A percentile compares a stretch with the other conserved stretches of the same genome.
Conservation (phyloP, 1,140 invertebrate species). For the Gryon sp. region DNA sequence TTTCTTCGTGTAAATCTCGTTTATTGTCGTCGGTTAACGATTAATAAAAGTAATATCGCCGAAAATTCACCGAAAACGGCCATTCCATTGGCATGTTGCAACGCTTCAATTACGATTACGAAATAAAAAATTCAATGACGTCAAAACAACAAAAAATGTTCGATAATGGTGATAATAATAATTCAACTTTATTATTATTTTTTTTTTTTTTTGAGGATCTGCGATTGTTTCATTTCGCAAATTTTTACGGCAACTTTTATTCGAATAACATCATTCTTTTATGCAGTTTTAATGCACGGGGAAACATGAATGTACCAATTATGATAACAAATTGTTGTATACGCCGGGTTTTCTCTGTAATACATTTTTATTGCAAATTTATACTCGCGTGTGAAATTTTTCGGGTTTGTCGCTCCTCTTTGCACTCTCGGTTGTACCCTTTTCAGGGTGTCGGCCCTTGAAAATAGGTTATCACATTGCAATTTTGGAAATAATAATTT, state of each 20-base stretch:
- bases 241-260: slow-evolving; percentile 59
- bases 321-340: slow-evolving; percentile 57
- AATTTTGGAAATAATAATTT: slow-evolving; percentile 62
- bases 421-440: background rate
- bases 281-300: slow-evolving; percentile 36
- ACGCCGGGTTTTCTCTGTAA: slow-evolving; percentile 41
- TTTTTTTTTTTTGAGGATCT: slow-evolving; percentile 6
- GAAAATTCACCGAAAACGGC: slow-evolving; percentile 19
- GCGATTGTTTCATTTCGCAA: slow-evolving; percentile 52
- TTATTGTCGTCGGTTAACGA: slow-evolving; percentile 39
- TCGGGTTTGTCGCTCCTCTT: background rate
- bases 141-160: too few relatives aligned
- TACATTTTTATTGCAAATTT: slow-evolving; percentile 59
- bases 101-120: slow-evolving; percentile 45
- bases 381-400: slow-evolving; percentile 25
- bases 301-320: slow-evolving; percentile 44
- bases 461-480: slow-evolving; percentile 59
- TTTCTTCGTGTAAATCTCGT: slow-evolving; percentile 8
- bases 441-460: slow-evolving; percentile 32
- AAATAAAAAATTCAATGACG: slow-evolving; percentile 41
- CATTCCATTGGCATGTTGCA: background rate
- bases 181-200: slow-evolving; percentile 23
- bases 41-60: slow-evolving; percentile 37
- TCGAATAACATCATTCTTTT: slow-evolving; percentile 52
- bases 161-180: slow-evolving; percentile 49